These are phyloP conservation scores for Nephrotoma flavescens DNA, from an alignment of 2,888 invertebrate genomes.

Conservation along the genomic window DNA sequence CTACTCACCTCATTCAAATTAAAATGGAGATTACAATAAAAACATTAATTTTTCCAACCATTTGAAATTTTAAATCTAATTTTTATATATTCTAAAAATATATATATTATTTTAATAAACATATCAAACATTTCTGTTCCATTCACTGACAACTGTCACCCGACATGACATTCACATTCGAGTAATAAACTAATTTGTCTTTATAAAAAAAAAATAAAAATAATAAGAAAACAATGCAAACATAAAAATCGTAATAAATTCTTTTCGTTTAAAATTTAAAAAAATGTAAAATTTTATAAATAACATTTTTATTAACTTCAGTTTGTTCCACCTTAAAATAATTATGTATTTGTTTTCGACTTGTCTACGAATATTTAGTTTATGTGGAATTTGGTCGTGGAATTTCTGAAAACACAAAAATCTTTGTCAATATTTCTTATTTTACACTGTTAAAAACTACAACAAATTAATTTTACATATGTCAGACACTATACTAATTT, in stretches of 20 bases:
- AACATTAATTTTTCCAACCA: too few species aligned
- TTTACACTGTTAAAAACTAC: neutral
- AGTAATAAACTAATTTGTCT: slow-evolving; percentile 2
- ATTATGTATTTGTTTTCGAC: neutral
- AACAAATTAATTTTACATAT: neutral
- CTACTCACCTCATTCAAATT: too few species aligned
- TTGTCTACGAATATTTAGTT: neutral
- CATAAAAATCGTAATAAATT: neutral
- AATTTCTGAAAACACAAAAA: neutral
- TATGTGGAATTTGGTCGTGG: neutral
- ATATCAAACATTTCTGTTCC: neutral
- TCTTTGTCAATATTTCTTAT: neutral
- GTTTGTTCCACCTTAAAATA: neutral
- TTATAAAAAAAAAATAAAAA: neutral
- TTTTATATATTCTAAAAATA: neutral
- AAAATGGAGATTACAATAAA: too few species aligned
- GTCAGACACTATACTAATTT: neutral
- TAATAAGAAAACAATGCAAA: neutral
- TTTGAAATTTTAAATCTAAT: too few species aligned
- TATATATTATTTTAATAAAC: neutral
- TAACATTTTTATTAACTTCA: neutral
- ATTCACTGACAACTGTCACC: neutral
- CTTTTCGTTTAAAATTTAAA: neutral
- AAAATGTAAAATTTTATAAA: neutral
- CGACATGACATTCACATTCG: slow-evolving; percentile 3